Conservation (phyloP, 1,140 invertebrate species). For the Nomia melanderi region DNA sequence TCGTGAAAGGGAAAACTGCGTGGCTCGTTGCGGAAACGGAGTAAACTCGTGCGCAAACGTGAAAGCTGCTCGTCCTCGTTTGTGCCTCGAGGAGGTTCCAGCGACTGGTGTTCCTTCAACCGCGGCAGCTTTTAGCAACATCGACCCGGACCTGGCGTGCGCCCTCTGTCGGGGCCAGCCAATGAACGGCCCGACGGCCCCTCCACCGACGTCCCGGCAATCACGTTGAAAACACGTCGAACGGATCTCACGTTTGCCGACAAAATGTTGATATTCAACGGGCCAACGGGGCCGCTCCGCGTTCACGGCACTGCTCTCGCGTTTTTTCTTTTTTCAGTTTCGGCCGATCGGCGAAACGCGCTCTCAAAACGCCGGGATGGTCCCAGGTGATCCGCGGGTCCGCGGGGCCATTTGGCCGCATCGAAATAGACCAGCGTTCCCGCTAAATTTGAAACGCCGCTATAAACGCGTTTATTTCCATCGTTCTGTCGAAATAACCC, state of each 20-base stretch:
- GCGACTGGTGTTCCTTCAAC: constrained; percentile 43
- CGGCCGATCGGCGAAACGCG: no score
- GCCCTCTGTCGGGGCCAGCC: constrained; percentile 35
- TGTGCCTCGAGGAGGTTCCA: constrained; percentile 20
- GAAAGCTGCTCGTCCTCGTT: background rate
- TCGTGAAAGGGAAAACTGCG: no score
- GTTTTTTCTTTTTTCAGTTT: no score
- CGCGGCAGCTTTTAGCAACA: constrained; percentile 59
- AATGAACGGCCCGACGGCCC: constrained; percentile 39
- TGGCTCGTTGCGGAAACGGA: background rate
- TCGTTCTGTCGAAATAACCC: no score
- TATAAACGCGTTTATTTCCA: background rate
- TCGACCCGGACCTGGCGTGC: constrained; percentile 48
- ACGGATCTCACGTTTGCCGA: constrained; percentile 33
- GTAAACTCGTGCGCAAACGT: background rate
- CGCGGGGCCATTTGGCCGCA: no score
- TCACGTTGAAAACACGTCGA: background rate
- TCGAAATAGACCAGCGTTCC: background rate
- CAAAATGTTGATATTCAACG: constrained; percentile 22
- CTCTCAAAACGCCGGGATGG: no score
- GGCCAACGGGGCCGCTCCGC: background rate
- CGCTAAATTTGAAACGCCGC: background rate
- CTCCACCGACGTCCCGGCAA: constrained; percentile 21
- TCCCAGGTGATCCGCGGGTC: background rate
- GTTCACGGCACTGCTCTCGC: background rate